These are phyloP conservation scores for Lates japonicus DNA, from an alignment of 2,797 vertebrate species.

Conservation along the genomic window DNA sequence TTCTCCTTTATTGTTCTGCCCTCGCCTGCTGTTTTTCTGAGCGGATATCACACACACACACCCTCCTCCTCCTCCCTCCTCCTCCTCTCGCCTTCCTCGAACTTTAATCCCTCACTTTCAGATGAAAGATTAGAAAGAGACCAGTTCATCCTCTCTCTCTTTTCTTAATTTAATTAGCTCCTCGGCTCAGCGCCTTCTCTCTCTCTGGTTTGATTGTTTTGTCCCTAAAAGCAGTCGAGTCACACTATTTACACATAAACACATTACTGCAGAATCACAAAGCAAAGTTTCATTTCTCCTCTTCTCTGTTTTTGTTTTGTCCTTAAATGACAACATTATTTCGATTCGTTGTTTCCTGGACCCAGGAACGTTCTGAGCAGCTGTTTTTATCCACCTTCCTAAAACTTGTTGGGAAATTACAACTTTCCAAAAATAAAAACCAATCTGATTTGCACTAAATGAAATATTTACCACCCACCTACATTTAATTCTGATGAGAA, in stretches of 20 bases:
- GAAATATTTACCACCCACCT: too few species aligned
- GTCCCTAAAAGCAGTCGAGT: not conserved
- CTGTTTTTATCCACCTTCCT: too few species aligned
- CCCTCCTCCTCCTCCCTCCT: not conserved
- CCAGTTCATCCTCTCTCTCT: conserved; percentile 1
- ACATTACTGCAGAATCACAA: too few species aligned
- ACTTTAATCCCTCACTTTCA: conserved; percentile 30
- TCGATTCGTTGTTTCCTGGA: too few species aligned
- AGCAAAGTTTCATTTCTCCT: too few species aligned
- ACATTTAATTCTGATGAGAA: too few species aligned
- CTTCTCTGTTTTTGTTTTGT: too few species aligned
- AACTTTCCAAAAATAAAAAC: too few species aligned
- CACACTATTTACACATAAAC: not conserved
- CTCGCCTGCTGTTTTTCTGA: conserved; percentile 11
- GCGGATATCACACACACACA: conserved; percentile 23
- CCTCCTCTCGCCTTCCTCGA: conserved; percentile 20
- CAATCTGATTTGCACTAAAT: too few species aligned
- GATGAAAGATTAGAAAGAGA: conserved; percentile 32
- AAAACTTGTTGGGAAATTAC: too few species aligned
- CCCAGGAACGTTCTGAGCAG: too few species aligned
- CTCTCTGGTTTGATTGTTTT: conserved; percentile 22
- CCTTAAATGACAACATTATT: too few species aligned
- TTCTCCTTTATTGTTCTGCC: conserved; percentile 8
- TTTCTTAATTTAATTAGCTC: conserved; percentile 36
- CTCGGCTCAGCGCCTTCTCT: not conserved